Evolutionary conservation across 2,113 vertebrate genomes (phyloP).

Genomic region (Macquaria australasica): DNA sequence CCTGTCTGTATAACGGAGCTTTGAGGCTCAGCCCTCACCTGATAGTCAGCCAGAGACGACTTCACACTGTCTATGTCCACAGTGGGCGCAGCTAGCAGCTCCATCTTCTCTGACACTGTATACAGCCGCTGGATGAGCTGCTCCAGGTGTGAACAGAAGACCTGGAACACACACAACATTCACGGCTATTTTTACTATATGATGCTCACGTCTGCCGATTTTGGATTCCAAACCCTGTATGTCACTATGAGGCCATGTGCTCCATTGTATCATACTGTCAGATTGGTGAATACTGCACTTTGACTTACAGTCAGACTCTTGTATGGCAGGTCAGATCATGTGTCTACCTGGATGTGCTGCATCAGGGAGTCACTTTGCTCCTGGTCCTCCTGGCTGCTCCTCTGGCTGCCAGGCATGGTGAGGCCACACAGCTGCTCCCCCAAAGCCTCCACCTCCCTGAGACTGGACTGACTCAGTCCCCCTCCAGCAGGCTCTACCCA

Average conservation of each 20-base stretch:
- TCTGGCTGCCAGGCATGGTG: constrained; percentile 49
- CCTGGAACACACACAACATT: constrained; percentile 76
- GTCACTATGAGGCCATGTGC: neutral
- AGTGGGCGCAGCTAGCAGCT: constrained; percentile 77
- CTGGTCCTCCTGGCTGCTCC: constrained; percentile 37
- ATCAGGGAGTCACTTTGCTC: constrained; percentile 82
- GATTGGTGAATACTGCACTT: neutral
- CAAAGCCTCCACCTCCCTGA: constrained; percentile 62
- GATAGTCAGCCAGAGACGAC: constrained; percentile 86
- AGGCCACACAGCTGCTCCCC: constrained; percentile 65
- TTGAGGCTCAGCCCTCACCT: constrained; percentile 80
- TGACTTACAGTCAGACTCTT: neutral
- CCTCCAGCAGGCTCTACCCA: constrained; percentile 41
- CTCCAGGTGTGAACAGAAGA: constrained; percentile 90
- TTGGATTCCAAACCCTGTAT: neutral
- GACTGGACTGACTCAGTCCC: constrained; percentile 24
- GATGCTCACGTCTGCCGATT: neutral
- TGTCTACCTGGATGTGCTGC: constrained; percentile 88
- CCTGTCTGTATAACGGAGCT: too few species aligned
- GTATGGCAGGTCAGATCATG: accelerated
- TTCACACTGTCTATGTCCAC: constrained; percentile 78
- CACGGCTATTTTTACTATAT: neutral
- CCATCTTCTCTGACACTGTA: constrained; percentile 76
- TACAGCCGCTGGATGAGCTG: constrained; percentile 91
- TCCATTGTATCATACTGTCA: neutral